Percentiles rank a stretch among this genome's conserved stretches.
phyloP scores from a whole-genome alignment of 2,888 invertebrate species.

The Atethmia centrago region DNA sequence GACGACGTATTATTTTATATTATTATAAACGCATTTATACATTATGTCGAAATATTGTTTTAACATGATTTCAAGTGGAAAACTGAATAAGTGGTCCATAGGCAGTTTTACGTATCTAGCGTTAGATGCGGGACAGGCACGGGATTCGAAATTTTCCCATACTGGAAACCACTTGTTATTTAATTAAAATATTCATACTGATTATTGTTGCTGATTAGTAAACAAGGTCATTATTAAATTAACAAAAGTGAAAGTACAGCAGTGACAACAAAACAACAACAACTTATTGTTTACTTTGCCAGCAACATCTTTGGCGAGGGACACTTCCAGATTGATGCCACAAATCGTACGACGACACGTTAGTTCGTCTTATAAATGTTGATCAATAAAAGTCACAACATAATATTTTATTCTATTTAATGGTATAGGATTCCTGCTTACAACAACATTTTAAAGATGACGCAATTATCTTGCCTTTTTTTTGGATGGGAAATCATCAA shows the following conservation, averaged over 20 bases:
- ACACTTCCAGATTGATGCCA: neutral
- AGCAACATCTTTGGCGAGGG: constrained; percentile 15
- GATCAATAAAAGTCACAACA: constrained; percentile 30
- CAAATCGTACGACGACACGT: neutral
- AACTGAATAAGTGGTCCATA: constrained; percentile 34
- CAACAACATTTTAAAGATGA: constrained; percentile 31
- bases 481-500: too few relatives aligned
- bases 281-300: constrained; percentile 23
- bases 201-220: neutral
- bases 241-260: neutral
- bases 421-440: constrained; percentile 3
- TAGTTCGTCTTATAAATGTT: constrained; percentile 12
- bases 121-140: neutral
- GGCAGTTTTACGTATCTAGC: neutral
- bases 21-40: too few relatives aligned
- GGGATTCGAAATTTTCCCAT: neutral
- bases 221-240: neutral
- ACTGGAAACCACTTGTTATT: neutral
- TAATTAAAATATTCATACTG: neutral
- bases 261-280: constrained; percentile 6
- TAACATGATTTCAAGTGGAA: constrained; percentile 44
- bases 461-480: constrained; percentile 12
- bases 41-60: constrained; percentile 61
- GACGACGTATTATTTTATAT: too few relatives aligned
- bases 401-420: constrained; percentile 37